These are phyloP conservation scores for Eulimnadia texana DNA, from an alignment of 1,140 invertebrate genomes.

Conservation along the genomic window DNA sequence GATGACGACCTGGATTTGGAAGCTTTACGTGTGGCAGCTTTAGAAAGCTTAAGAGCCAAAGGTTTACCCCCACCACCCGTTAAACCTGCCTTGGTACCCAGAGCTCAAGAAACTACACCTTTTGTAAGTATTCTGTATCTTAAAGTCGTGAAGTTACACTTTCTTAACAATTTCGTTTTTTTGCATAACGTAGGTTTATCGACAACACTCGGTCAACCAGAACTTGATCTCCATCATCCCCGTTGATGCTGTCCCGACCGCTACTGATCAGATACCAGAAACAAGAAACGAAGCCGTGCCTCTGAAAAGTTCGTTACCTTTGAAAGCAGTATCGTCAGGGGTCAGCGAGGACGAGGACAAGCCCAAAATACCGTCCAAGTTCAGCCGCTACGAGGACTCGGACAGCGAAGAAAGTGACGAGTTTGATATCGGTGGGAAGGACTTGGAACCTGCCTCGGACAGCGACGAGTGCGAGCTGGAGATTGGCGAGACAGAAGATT, in stretches of 20 bases:
- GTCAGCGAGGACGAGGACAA: slow-evolving; percentile 1
- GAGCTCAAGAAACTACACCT: neutral
- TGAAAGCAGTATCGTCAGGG: neutral
- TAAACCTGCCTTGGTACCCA: neutral
- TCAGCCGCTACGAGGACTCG: slow-evolving; percentile 8
- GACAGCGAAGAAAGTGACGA: slow-evolving; percentile 10
- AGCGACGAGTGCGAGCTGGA: slow-evolving; percentile 6
- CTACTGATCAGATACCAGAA: neutral
- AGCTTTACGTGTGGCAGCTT: neutral
- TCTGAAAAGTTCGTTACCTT: neutral
- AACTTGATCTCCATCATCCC: slow-evolving; percentile 9
- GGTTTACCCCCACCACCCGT: slow-evolving; percentile 8
- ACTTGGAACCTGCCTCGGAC: neutral
- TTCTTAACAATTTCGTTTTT: neutral
- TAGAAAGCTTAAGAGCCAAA: slow-evolving; percentile 8
- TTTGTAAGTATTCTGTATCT: neutral
- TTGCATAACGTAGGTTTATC: neutral
- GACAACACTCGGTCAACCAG: slow-evolving; percentile 2
- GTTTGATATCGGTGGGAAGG: neutral
- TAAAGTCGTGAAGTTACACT: neutral
- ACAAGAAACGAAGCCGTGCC: neutral
- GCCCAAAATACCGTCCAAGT: neutral
- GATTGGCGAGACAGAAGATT: slow-evolving; percentile 6
- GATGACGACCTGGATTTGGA: slow-evolving; percentile 5
- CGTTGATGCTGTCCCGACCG: neutral